Evolutionary conservation across 1,140 invertebrate genomes (phyloP).

Genomic region (Ceratina calcarata): DNA sequence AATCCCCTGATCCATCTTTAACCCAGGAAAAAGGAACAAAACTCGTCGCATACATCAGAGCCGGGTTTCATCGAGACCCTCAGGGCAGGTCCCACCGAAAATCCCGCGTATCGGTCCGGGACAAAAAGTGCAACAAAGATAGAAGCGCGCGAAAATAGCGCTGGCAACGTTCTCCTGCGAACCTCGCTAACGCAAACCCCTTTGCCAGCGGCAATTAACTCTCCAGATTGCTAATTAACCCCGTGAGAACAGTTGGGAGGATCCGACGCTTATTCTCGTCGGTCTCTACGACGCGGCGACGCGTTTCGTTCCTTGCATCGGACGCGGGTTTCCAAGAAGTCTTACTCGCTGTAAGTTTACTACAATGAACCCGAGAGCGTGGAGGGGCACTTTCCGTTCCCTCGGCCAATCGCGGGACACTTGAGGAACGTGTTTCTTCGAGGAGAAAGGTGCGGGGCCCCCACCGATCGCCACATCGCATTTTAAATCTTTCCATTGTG

Average conservation of each 20-base stretch:
- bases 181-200: constrained; percentile 39
- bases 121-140: constrained; percentile 15
- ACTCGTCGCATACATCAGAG: too few species aligned
- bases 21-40: too few species aligned
- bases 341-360: constrained; percentile 18
- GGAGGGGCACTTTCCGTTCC: constrained; percentile 60
- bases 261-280: constrained; percentile 46
- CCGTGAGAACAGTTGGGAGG: constrained; percentile 63
- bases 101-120: too few species aligned
- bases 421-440: constrained; percentile 58
- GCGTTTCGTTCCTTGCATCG: constrained; percentile 24
- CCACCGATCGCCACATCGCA: too few species aligned
- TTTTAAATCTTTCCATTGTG: too few species aligned
- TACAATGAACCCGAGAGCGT: constrained; percentile 40
- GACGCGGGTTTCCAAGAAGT: constrained; percentile 12
- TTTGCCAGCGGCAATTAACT: constrained; percentile 64
- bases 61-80: too few species aligned
- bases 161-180: constrained; percentile 32
- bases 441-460: constrained; percentile 70
- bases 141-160: constrained; percentile 20
- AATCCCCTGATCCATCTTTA: neutral
- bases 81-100: neutral
- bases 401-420: constrained; percentile 61
- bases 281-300: constrained; percentile 44
- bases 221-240: constrained; percentile 72